These are phyloP conservation scores for Hydra vulgaris DNA, from an alignment of 30 jellyfish, hydroid and myxozoan species.

Conservation along the genomic window DNA sequence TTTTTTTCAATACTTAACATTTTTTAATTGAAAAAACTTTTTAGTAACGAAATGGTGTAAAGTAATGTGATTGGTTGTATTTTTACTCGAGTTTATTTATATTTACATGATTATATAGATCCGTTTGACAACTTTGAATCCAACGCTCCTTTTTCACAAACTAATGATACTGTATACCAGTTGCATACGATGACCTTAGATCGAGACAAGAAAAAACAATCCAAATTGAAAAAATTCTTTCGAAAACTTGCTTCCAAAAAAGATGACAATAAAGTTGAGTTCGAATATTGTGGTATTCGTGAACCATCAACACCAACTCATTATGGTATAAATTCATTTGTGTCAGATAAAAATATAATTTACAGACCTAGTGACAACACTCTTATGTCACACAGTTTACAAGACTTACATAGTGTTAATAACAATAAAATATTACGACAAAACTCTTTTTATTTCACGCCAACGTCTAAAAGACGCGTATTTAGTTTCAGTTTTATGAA, in stretches of 20 bases:
- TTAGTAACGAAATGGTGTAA: too few species aligned
- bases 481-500: conserved; percentile 25
- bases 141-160: conserved; percentile 12
- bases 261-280: conserved; percentile 20
- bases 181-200: conserved; percentile 58
- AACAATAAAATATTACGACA: not conserved
- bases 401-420: conserved; percentile 3
- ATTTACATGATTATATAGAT: too few species aligned
- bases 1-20: too few species aligned
- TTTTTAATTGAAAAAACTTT: too few species aligned
- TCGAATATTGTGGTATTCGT: not conserved
- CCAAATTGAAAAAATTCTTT: conserved; percentile 29
- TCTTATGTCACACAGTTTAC: conserved; percentile 22
- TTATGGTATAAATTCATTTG: not conserved
- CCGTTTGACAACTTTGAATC: conserved; percentile 15
- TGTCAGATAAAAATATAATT: not conserved
- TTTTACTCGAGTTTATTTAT: too few species aligned
- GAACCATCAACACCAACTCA: conserved; percentile 1
- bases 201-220: conserved; percentile 32
- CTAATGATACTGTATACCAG: conserved; percentile 17
- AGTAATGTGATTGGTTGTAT: too few species aligned
- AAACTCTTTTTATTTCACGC: conserved; percentile 14
- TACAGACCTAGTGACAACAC: conserved; percentile 35
- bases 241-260: conserved; percentile 38
- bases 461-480: conserved; percentile 29